These are phyloP conservation scores for Myrmecophaga tridactyla DNA, from an alignment of 2,113 vertebrate genomes.

Conservation along the genomic window DNA sequence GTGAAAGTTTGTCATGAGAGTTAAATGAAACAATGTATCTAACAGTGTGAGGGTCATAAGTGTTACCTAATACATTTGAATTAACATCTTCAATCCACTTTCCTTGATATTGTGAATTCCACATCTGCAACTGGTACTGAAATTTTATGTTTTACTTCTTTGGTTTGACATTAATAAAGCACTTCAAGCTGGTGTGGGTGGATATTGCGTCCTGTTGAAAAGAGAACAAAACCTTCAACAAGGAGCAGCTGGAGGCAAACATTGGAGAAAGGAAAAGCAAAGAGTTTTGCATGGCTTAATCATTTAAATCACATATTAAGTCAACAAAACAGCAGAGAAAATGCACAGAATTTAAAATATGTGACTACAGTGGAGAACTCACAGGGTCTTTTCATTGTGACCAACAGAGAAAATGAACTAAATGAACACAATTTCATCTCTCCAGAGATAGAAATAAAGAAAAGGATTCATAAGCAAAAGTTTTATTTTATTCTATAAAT, in stretches of 20 bases:
- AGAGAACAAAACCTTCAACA: constrained; percentile 52
- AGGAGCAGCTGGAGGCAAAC: constrained; percentile 63
- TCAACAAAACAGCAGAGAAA: constrained; percentile 41
- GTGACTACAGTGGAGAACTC: background rate
- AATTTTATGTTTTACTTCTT: constrained; percentile 61
- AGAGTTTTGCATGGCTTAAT: constrained; percentile 29
- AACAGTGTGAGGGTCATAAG: background rate
- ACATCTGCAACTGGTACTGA: constrained; percentile 33
- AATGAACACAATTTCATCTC: background rate
- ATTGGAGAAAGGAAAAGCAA: constrained; percentile 27
- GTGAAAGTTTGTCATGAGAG: background rate
- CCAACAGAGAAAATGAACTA: constrained; percentile 26
- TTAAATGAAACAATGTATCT: too few species aligned
- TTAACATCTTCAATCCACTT: background rate
- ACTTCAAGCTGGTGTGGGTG: constrained; percentile 51
- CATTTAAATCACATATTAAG: constrained; percentile 58
- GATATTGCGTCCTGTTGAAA: constrained; percentile 51
- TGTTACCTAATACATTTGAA: background rate
- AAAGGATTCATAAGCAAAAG: constrained; percentile 5
- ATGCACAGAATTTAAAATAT: constrained; percentile 26
- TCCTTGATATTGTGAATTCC: constrained; percentile 52
- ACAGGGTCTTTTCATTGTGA: background rate
- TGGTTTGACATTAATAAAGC: constrained; percentile 64
- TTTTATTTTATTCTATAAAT: background rate
- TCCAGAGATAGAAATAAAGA: background rate